Evolutionary conservation across 2,113 vertebrate genomes (phyloP).

Genomic region (Numida meleagris): DNA sequence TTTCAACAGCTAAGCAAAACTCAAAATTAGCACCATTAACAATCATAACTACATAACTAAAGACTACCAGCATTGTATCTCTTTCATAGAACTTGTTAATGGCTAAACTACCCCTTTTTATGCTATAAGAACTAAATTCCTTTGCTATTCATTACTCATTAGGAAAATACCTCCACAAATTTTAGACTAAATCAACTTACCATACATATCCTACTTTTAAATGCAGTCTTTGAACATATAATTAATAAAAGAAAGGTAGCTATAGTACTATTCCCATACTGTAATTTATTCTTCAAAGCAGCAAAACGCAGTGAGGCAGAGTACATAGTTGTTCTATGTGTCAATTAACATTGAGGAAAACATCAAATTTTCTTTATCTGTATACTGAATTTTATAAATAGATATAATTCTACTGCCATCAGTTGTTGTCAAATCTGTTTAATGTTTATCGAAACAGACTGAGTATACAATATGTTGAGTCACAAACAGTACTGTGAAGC

Average conservation of each 20-base stretch:
- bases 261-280: not conserved
- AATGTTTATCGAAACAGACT: conserved; percentile 50
- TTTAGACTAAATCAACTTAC: conserved; percentile 27
- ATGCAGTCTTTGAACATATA: not conserved
- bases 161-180: not conserved
- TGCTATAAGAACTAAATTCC: not conserved
- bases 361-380: conserved; percentile 34
- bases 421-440: conserved; percentile 57
- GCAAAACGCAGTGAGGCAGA: not conserved
- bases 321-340: not conserved
- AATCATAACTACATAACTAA: not conserved
- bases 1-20: not conserved
- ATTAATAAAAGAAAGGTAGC: not conserved
- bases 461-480: not conserved
- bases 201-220: conserved; percentile 9
- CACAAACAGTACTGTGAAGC: conserved; percentile 37
- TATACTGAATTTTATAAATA: conserved; percentile 57
- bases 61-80: not conserved
- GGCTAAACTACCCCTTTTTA: not conserved
- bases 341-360: conserved; percentile 57
- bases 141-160: not conserved
- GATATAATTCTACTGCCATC: conserved; percentile 52
- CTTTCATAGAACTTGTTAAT: not conserved
- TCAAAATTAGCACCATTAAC: not conserved
- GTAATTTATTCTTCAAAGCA: not conserved